Percentiles rank a stretch among this genome's conserved stretches.
phyloP scores from a whole-genome alignment of 2,888 invertebrate species.

The Carcina quercana region DNA sequence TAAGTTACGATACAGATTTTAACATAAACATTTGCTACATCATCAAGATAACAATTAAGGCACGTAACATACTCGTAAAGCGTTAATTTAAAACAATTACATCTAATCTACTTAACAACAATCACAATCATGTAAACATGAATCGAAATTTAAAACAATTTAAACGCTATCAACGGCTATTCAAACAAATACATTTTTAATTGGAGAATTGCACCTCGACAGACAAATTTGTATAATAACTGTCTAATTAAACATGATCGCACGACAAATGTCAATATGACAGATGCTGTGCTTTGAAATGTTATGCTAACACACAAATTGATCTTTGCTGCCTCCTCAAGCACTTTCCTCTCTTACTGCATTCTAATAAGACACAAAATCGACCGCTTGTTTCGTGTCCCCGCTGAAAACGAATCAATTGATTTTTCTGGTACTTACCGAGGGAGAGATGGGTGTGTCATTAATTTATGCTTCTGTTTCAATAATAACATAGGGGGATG shows the following conservation, averaged over 20 bases:
- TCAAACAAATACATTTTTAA: conserved; percentile 65
- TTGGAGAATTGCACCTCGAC: conserved; percentile 57
- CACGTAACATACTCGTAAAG: too few relatives aligned
- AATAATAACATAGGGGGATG: conserved; percentile 4
- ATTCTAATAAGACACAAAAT: too few relatives aligned
- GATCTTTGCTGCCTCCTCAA: too few relatives aligned
- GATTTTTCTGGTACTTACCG: conserved; percentile 4
- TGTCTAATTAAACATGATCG: conserved; percentile 58
- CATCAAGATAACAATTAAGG: too few relatives aligned
- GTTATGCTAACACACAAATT: too few relatives aligned
- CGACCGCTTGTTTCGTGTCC: too few relatives aligned
- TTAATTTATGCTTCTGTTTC: conserved; percentile 34
- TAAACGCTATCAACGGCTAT: conserved; percentile 54
- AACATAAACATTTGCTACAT: too few relatives aligned
- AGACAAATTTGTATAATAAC: conserved; percentile 41
- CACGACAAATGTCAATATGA: conserved; percentile 66
- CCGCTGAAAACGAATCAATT: too few relatives aligned
- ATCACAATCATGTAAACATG: conserved; percentile 19
- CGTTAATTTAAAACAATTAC: too few relatives aligned
- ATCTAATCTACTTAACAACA: conserved; percentile 27
- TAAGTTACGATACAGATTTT: too few relatives aligned
- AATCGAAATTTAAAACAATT: conserved; percentile 37
- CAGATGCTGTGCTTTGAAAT: conserved; percentile 42
- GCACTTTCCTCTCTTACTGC: too few relatives aligned
- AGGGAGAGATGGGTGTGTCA: conserved; percentile 32